phyloP scores from a whole-genome alignment of 2,888 invertebrate genomes.

The Lapara coniferarum region DNA sequence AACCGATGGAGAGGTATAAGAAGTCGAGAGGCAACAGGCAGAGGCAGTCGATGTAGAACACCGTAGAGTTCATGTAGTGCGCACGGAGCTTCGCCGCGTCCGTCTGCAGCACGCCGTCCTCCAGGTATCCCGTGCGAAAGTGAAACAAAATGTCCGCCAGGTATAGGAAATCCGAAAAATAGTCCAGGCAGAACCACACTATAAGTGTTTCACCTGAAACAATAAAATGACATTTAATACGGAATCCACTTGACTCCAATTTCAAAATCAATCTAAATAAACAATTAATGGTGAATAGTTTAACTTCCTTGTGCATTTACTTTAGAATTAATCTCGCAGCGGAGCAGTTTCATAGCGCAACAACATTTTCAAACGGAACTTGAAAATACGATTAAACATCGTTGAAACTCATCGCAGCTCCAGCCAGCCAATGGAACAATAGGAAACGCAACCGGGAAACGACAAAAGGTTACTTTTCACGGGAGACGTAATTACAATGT shows the following conservation, averaged over 20 bases:
- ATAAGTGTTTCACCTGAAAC: conserved; percentile 91
- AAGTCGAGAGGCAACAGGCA: conserved; percentile 98
- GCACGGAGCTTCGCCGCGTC: conserved; percentile 96
- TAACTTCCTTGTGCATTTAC: conserved; percentile 8
- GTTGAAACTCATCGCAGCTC: conserved; percentile 50
- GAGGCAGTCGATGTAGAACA: conserved; percentile 99
- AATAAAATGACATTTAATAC: conserved; percentile 40
- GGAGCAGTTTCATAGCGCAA: conserved; percentile 11
- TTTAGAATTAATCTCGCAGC: background rate
- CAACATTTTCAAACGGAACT: conserved; percentile 31
- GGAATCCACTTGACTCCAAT: background rate
- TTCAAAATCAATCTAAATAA: background rate
- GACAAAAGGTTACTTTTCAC: conserved; percentile 52
- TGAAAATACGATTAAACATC: conserved; percentile 53
- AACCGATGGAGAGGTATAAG: conserved; percentile 98
- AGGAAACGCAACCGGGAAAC: conserved; percentile 46
- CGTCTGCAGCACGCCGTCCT: conserved; percentile 98
- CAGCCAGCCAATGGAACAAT: conserved; percentile 30
- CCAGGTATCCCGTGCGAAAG: conserved; percentile 98
- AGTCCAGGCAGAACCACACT: conserved; percentile 98
- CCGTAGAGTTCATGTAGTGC: conserved; percentile 98
- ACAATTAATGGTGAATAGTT: background rate
- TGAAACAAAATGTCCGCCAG: conserved; percentile 98
- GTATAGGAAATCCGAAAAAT: conserved; percentile 98
- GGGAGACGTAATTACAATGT: conserved; percentile 55